These are phyloP conservation scores for Falco cherrug DNA, from an alignment of 2,797 vertebrate species.

Conservation along the genomic window DNA sequence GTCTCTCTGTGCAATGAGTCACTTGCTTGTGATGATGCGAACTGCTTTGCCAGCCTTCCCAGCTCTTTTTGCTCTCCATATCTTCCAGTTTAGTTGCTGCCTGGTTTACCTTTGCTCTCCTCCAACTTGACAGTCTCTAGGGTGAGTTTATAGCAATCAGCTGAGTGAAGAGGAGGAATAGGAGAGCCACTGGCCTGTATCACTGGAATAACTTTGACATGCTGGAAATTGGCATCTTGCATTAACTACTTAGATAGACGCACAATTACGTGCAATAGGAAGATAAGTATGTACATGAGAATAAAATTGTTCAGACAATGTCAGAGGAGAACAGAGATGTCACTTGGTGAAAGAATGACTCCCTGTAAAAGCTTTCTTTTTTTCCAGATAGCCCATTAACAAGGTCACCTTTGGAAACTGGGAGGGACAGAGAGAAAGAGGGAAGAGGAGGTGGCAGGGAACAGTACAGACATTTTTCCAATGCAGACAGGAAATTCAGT, in stretches of 20 bases:
- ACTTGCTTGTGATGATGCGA: neutral
- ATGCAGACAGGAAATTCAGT: neutral
- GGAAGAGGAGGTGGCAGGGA: neutral
- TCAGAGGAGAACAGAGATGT: neutral
- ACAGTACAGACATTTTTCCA: neutral
- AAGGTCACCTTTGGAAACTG: neutral
- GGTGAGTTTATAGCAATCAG: neutral
- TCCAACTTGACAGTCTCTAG: neutral
- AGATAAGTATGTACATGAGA: neutral
- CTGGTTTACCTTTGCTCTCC: neutral
- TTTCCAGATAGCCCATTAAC: neutral
- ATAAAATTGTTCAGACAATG: neutral
- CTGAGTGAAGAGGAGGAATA: neutral
- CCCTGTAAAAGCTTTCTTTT: neutral
- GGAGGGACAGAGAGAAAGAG: neutral
- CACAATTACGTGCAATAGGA: neutral
- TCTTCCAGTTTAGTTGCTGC: neutral
- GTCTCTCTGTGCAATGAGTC: neutral
- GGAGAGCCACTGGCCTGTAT: neutral
- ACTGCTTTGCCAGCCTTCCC: neutral
- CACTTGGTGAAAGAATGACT: neutral
- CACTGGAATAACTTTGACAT: neutral
- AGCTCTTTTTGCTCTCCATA: neutral
- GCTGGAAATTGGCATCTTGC: neutral
- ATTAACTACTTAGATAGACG: neutral